Evolutionary conservation across 2,888 invertebrate species (phyloP).

Genomic region (Eristalis intricaria): DNA sequence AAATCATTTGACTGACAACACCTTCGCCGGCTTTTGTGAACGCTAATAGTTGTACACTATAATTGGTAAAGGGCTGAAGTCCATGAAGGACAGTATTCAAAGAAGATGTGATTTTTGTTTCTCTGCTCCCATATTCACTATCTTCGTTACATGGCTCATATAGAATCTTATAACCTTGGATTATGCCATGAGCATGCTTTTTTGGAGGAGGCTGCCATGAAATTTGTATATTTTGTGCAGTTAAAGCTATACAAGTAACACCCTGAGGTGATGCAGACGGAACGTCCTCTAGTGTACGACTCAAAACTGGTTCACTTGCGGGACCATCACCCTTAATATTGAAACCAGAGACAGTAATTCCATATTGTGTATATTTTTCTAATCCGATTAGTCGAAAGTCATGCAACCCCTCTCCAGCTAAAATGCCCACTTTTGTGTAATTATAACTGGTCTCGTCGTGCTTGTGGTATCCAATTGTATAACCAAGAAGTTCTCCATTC

Average conservation of each 20-base stretch:
- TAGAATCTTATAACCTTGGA: slow-evolving; percentile 90
- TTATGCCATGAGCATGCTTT: slow-evolving; percentile 85
- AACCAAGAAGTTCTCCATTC: slow-evolving; percentile 89
- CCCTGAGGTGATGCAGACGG: slow-evolving; percentile 87
- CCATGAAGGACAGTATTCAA: slow-evolving; percentile 83
- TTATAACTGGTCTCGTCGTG: slow-evolving; percentile 81
- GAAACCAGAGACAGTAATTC: slow-evolving; percentile 89
- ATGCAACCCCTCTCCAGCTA: slow-evolving; percentile 82
- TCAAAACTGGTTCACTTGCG: slow-evolving; percentile 84
- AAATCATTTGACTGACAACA: slow-evolving; percentile 82
- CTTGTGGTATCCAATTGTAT: slow-evolving; percentile 84
- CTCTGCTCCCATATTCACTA: slow-evolving; percentile 79
- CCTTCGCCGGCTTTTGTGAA: slow-evolving; percentile 86
- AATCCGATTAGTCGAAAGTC: slow-evolving; percentile 85
- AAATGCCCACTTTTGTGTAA: slow-evolving; percentile 79
- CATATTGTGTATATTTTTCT: slow-evolving; percentile 90
- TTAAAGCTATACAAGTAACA: slow-evolving; percentile 86
- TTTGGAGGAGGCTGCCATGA: slow-evolving; percentile 87
- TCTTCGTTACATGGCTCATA: slow-evolving; percentile 83
- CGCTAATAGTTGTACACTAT: slow-evolving; percentile 85
- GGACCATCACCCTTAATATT: slow-evolving; percentile 91
- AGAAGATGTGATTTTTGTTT: slow-evolving; percentile 83
- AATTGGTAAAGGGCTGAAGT: slow-evolving; percentile 85
- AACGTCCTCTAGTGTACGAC: slow-evolving; percentile 82
- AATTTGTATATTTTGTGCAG: slow-evolving; percentile 88